phyloP scores from a whole-genome alignment of 2,113 vertebrate species.

The Oceanodroma tethys region DNA sequence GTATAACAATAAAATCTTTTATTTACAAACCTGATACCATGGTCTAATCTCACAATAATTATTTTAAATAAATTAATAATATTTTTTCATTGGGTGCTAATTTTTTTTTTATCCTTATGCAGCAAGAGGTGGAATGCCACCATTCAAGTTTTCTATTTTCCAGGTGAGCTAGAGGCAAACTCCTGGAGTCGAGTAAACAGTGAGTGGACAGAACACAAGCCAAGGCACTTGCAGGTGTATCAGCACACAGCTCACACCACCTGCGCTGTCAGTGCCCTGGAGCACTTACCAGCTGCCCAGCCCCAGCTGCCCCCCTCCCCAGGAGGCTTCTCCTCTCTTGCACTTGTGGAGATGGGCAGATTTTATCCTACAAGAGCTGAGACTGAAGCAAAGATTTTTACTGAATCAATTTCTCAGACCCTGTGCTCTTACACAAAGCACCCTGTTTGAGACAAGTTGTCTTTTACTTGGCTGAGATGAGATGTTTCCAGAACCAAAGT shows the following conservation, averaged over 20 bases:
- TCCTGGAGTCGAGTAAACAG: neutral
- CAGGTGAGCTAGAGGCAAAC: neutral
- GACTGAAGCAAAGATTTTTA: neutral
- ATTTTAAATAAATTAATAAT: neutral
- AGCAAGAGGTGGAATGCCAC: neutral
- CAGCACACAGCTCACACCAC: neutral
- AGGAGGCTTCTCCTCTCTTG: neutral
- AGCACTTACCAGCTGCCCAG: neutral
- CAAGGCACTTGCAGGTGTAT: neutral
- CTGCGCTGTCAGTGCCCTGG: neutral
- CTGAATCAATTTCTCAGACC: neutral
- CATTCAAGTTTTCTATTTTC: neutral
- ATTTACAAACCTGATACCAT: neutral
- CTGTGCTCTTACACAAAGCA: neutral
- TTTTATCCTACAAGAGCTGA: neutral
- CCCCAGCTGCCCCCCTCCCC: neutral
- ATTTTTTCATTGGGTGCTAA: neutral
- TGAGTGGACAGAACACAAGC: neutral
- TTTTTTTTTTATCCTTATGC: neutral
- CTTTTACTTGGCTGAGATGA: neutral
- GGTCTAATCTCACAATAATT: neutral
- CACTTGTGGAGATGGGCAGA: neutral
- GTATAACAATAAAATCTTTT: neutral
- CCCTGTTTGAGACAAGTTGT: neutral
- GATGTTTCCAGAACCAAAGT: neutral